Percentiles rank a stretch among this genome's conserved stretches.
These are phyloP conservation scores for Pelusios castaneus DNA, from an alignment of 2,113 vertebrate genomes.

Conservation along the genomic window DNA sequence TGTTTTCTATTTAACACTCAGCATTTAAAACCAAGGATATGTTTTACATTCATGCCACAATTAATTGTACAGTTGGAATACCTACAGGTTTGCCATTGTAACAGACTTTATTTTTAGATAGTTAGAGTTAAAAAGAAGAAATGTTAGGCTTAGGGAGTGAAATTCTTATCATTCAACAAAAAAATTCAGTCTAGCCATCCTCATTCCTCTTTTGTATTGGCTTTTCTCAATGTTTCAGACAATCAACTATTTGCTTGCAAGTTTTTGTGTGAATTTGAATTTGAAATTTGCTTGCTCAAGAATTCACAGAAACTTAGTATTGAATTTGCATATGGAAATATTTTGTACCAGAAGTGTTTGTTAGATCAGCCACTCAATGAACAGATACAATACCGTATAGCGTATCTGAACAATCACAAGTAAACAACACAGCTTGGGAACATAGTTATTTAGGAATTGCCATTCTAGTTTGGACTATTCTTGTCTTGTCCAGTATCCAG, in stretches of 20 bases:
- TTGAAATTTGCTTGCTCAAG: neutral
- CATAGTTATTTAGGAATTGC: neutral
- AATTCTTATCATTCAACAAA: neutral
- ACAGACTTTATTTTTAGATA: neutral
- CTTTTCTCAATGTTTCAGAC: neutral
- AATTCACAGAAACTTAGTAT: neutral
- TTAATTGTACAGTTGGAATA: neutral
- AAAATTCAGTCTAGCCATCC: neutral
- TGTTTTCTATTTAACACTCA: neutral
- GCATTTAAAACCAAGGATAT: no score
- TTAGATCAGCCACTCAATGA: neutral
- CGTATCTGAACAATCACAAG: neutral
- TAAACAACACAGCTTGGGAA: neutral
- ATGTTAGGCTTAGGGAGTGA: neutral
- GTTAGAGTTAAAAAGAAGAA: neutral
- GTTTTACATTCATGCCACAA: no score
- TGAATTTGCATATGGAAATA: neutral
- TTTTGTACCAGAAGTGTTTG: neutral
- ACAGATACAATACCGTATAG: neutral
- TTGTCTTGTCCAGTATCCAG: neutral
- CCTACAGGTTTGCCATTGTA: neutral
- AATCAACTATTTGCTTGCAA: neutral
- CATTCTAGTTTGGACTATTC: neutral
- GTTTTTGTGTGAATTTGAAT: neutral
- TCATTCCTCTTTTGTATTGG: neutral